Evolutionary conservation across 2,113 vertebrate genomes (phyloP), one percentile per base, ranked within the genome.

Genomic region (Narcine bancroftii): DNA sequence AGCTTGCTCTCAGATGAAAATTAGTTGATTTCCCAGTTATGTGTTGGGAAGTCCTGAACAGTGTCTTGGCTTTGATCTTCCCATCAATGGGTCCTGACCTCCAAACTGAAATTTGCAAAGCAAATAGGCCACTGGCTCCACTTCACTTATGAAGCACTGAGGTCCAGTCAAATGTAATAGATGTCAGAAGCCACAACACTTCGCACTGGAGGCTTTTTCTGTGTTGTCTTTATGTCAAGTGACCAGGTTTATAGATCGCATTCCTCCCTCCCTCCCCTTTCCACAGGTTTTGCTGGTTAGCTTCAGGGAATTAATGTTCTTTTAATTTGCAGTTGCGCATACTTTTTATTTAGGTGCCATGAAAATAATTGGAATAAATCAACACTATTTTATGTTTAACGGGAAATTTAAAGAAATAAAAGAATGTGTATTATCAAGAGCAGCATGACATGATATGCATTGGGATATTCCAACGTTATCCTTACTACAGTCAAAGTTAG

Each of bases 111-210:
- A 94, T 91, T 95, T 92, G 94, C 94, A 93, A 94, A 94, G 93
- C 95, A 94, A 95, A 95, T 93, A 94, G 93, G 94, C 93, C 93
- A 94, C 94, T 94, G 93, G 93, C 95, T 95, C 93, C 94, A 92
- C 42, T 56, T 89, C 92, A 92, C 81, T 91, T 93, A 93, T 92
- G 89, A 69, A 91, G 92, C 93, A 93, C 93, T 93, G 94, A 94
- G 94, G 93, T 94, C 94, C 94, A 94, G 93, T 94, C 93, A 94
- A 94, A 94, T 92, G 94, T 77, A 94, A 93, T 94, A 93, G 94
- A 77, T 93, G 93, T 93, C 94, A 94, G 92, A 93, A 93, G 53
- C 87, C 76, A 92, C n/a, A n/a, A n/a, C n/a, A n/a, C n/a, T n/a
- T 93, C 92, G 93, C 94, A 94, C 93, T 93, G 93, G 92, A 92